These are phyloP conservation scores for Hormiphora californensis DNA, from an alignment of 37 sponge, comb jelly and placozoan species.

Conservation along the genomic window DNA sequence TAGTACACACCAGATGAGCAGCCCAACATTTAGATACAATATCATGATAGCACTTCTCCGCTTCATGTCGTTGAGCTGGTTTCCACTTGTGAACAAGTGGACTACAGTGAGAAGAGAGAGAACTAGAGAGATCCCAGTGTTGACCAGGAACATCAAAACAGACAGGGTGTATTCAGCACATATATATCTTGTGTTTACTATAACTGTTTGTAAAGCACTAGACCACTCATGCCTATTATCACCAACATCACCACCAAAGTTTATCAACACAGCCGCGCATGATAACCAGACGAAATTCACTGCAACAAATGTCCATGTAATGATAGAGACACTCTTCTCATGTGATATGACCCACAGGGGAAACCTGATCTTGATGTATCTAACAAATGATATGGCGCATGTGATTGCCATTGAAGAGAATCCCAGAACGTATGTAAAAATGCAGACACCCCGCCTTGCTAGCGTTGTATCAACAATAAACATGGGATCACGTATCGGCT, in stretches of 20 bases:
- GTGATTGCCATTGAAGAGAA: not conserved
- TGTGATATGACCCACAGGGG: not conserved
- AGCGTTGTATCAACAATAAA: not conserved
- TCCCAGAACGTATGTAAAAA: not conserved
- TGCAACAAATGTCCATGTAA: not conserved
- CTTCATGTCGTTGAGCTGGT: not conserved
- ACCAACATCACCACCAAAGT: not conserved
- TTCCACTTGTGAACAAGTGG: not conserved
- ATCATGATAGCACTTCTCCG: not conserved
- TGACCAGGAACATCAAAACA: not conserved
- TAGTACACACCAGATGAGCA: not conserved
- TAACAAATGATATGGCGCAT: not conserved
- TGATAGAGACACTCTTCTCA: not conserved
- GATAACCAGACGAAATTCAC: not conserved
- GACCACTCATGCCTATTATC: not conserved
- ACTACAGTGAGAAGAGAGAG: not conserved
- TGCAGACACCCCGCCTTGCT: not conserved
- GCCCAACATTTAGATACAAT: not conserved
- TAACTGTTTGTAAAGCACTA: not conserved
- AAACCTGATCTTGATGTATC: not conserved
- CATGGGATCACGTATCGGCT: not conserved
- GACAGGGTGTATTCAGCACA: not conserved
- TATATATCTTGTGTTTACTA: not conserved
- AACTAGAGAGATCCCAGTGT: not conserved
- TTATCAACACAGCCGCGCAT: not conserved